Base-by-base conservation (phyloP, 2,888 invertebrate genomes). In the Saturnia japonica region DNA sequence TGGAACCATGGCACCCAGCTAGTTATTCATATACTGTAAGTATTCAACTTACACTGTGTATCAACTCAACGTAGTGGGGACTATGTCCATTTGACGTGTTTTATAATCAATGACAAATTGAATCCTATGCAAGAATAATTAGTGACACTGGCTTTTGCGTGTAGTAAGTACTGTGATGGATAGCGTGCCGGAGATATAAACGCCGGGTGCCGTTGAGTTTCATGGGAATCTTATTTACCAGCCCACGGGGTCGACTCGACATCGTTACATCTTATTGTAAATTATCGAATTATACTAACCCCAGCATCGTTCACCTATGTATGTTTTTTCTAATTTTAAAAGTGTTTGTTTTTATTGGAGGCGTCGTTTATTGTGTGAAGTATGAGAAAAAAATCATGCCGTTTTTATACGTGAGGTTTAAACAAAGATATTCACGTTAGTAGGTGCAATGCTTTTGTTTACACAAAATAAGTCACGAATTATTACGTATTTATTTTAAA, bases 251-350 rank as follows among this genome's bases (percentile, higher is more conserved):
- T 81, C 78, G 76, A 78, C 76, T 76, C 77, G 76, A 78, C 77
- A 75, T 77, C 77, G 77, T 79, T 34, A 78, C 75, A 60, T 14
- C 57, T 78, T 84, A 84, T 91, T 88, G 87, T 89, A 90, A 89
- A 91, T 91, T 91, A 91, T 90, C 88, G 88, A 90, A 91, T 91
- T 91, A 91, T 85, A 85, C 85, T 78, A 64, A 64, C 64, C 64
- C 79, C 85, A 84, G 80, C 85, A 80, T 84, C 86, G 84, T 85
- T 84, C 85, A 85, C 85, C 82, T 86, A 85, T 89, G 88, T 88
- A 89, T 91, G 91, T 90, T 91, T 91, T 91, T 91, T 91, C 91
- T 89, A 91, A 90, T 91, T 90, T 80, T 80, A 81, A 84, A 88
- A 6, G 80, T 87, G 89, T 91, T 90, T 90, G 89, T 89, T 87